phyloP scores from a whole-genome alignment of 2,888 invertebrate genomes.

The Deilephila porcellus region DNA sequence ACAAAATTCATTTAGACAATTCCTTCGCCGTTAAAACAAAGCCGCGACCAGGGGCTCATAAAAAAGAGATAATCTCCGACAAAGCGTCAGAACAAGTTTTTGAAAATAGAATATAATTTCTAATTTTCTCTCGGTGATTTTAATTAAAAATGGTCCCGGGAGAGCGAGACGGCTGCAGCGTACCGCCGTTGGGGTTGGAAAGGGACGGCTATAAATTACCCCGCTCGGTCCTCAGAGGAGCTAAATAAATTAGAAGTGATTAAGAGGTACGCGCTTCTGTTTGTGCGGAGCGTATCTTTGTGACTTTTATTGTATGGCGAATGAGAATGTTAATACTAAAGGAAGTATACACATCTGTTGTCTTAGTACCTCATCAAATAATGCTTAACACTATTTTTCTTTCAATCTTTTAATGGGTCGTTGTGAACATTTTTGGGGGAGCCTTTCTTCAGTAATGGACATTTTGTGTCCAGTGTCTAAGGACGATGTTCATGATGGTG shows the following conservation, averaged over 20 bases:
- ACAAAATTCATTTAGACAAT: constrained; percentile 79
- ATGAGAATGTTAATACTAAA: constrained; percentile 18
- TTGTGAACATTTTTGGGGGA: no score
- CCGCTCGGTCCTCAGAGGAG: constrained; percentile 73
- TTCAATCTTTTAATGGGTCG: no score
- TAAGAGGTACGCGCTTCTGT: constrained; percentile 82
- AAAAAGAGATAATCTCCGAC: constrained; percentile 83
- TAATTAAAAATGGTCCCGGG: constrained; percentile 84
- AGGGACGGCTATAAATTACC: constrained; percentile 80
- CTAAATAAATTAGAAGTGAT: constrained; percentile 85
- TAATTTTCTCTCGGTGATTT: constrained; percentile 84
- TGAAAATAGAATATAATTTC: constrained; percentile 85
- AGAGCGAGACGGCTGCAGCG: constrained; percentile 70
- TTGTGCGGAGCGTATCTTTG: constrained; percentile 72
- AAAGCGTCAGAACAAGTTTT: constrained; percentile 84
- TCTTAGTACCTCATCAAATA: not conserved
- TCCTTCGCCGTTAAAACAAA: constrained; percentile 79
- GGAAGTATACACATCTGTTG: not conserved
- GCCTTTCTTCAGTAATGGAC: no score
- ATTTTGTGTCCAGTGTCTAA: no score
- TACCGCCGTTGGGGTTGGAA: constrained; percentile 62
- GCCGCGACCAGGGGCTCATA: constrained; percentile 81
- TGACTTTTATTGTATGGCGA: constrained; percentile 48
- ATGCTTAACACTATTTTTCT: no score
- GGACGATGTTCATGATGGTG: no score